A percentile compares a stretch with the other conserved stretches of the same genome.
These are phyloP conservation scores for Tanypteryx hageni DNA, from an alignment of 2,888 invertebrate species.

Conservation along the genomic window DNA sequence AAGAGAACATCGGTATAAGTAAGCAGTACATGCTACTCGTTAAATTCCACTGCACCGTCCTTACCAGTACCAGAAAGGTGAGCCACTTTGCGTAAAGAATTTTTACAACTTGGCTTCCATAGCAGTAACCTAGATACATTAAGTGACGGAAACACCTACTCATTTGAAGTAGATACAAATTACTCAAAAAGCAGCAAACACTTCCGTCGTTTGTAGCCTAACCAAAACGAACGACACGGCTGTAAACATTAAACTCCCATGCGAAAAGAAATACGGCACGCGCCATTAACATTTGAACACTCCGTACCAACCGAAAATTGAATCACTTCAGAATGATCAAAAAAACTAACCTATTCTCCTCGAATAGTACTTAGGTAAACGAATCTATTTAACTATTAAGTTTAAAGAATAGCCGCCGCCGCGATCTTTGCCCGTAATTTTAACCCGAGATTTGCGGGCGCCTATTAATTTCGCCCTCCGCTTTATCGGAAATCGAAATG, in stretches of 20 bases:
- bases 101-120: background rate
- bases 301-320: no score
- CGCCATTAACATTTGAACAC: no score
- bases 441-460: no score
- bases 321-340: no score
- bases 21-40: background rate
- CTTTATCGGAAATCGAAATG: slow-evolving; percentile 22
- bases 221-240: background rate
- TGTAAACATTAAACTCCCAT: background rate
- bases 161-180: slow-evolving; percentile 8
- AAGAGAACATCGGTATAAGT: no score
- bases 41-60: background rate
- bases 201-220: background rate
- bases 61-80: background rate
- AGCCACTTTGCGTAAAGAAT: slow-evolving; percentile 14
- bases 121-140: slow-evolving; percentile 8
- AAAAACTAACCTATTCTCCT: background rate
- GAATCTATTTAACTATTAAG: background rate
- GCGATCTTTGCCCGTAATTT: background rate
- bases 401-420: background rate
- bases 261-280: background rate
- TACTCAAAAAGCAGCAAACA: background rate
- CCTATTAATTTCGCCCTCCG: slow-evolving; percentile 20
- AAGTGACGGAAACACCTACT: background rate
- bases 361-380: background rate